phyloP scores from a whole-genome alignment of 2,113 vertebrate species.

The Sminthopsis crassicaudata region DNA sequence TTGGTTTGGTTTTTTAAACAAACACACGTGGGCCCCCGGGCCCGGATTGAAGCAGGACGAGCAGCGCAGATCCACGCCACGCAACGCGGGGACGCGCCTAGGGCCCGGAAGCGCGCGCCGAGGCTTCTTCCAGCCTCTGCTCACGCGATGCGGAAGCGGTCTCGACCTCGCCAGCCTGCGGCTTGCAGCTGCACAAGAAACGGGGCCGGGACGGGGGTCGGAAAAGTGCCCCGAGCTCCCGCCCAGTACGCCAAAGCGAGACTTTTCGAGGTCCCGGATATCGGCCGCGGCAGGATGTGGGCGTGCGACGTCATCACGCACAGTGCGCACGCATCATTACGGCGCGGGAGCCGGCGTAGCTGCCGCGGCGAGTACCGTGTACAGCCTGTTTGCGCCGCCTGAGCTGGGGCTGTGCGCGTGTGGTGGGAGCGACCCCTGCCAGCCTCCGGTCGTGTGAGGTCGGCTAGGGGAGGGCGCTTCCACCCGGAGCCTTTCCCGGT shows the following conservation, averaged over 20 bases:
- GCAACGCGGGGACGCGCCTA: background rate
- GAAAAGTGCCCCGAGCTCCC: too few species aligned
- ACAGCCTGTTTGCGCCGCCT: background rate
- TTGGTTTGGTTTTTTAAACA: background rate
- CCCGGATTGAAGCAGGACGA: background rate
- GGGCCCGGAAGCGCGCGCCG: background rate
- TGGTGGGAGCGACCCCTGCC: too few species aligned
- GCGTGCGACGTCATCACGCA: background rate
- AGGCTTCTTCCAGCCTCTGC: background rate
- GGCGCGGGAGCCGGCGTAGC: background rate
- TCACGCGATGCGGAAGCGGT: too few species aligned
- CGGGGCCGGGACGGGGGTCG: too few species aligned
- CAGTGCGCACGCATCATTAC: background rate
- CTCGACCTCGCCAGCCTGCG: background rate
- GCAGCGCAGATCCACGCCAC: too few species aligned
- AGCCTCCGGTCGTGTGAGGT: too few species aligned
- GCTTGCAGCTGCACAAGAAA: background rate
- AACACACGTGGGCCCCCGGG: background rate
- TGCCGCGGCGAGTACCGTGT: background rate
- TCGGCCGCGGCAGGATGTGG: too few species aligned
- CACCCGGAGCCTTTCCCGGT: too few species aligned
- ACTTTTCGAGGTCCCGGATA: background rate
- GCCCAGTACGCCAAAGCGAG: rapidly evolving
- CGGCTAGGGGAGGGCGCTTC: background rate
- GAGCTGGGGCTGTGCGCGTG: rapidly evolving